Base-by-base conservation (phyloP, 2,113 vertebrate genomes). In the Indicator indicator region DNA sequence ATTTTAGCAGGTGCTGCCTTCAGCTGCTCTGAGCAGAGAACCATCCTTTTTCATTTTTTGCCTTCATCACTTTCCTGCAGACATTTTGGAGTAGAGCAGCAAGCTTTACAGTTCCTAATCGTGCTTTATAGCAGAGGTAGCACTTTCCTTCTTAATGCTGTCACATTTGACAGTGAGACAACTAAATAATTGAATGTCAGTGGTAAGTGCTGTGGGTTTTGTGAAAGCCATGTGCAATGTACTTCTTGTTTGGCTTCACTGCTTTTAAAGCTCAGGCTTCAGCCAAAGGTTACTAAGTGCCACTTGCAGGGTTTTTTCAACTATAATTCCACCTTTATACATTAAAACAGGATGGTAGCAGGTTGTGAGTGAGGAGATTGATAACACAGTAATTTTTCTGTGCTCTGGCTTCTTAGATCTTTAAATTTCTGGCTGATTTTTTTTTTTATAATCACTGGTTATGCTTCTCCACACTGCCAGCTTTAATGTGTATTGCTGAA, bases 321-420 rank as follows among this genome's bases (percentile, higher is more conserved):
- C 36, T 83, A 12, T 63, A 95, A 76, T 65, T 92, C 36, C 28
- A 27, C 69, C 44, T 90, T 83, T 78, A 42, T 74, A 6, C 86
- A 50, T 88, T 76, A 52, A 48, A 82, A 68, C 80, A 10, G 74
- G 54, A 56, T 67, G 28, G 23, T 60, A 83, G n/a, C 50, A 72
- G 73, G 33, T 89, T 63, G 36, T 30, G 86, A 84, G 32, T 54
- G 21, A 94, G 76, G 54, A 88, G 55, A 12, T 44, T 83, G 17
- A 64, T 46, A 32, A 32, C 12, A 50, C 74, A 44, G 15, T 74
- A 63, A 48, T 86, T 86, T 60, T 77, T 92, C 28, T 78, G 23
- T 62, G 26, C 28, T 62, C 59, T 73, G 36, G 44, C 46, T 89
- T 12, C 46, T 75, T 69, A 60, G 12, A 28, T 71, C 26, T 88